Evolutionary conservation across 2,797 vertebrate genomes (phyloP), one percentile per base, ranked within the genome.

Genomic region (Sitta carolinensis): DNA sequence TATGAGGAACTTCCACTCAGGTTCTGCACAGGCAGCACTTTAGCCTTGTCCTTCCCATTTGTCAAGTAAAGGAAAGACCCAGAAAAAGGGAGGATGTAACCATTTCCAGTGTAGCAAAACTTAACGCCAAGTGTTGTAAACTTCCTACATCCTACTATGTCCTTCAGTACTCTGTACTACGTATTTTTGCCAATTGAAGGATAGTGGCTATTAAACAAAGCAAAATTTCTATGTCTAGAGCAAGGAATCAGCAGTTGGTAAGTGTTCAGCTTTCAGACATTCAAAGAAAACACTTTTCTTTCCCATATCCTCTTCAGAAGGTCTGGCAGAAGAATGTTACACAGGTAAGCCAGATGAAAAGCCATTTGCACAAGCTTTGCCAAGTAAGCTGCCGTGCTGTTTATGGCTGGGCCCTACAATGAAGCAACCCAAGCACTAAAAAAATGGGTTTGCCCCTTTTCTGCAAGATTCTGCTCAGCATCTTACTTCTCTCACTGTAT

Each of bases 401-500:
- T 69, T 40, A 55, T 16, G 23, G 27, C 13, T 10, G 2, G 20
- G 29, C 26, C 62, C 30, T 32, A 70, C 13, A 80, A 36, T 17
- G 40, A 64, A 64, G 21, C 25, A 88, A 87, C 8, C 8, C 2
- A 5, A 93, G 22, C 52, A 54, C 18, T 3, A 57, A 27, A 68
- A 0, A 2, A 68, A 66, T 4, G 7, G 20, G 34, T 40, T 34
- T 70, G 5, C 21, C 23, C 9, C 38, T 61, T 30, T 69, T 61
- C 54, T 48, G 23, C 0, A 0, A 59, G 0, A 0, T 13, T 57
- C 67, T 61, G 29, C 80, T 73, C 84, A 70, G 66, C 1, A 1
- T 96, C 98, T 93, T 98, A 99, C 99, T 99, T 97, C 96, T 98
- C 89, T 99, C 99, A 11, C 99, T 99, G 95, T 99, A 99, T 1